Evolutionary conservation across 2,888 invertebrate species (phyloP).

Genomic region (Cerceris rybyensis): DNA sequence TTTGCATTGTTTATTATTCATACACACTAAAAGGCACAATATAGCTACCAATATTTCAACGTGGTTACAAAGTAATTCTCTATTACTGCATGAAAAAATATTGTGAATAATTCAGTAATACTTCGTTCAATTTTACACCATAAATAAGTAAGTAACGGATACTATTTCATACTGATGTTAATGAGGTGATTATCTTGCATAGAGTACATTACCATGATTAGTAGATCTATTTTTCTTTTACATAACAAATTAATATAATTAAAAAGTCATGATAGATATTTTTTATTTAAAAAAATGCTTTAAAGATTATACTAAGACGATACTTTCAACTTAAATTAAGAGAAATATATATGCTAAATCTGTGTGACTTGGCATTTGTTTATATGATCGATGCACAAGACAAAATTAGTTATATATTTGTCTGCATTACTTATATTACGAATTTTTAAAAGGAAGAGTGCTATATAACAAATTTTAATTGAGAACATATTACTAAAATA

Average conservation of each 20-base stretch:
- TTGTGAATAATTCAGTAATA: slow-evolving; percentile 66
- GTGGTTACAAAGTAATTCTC: slow-evolving; percentile 77
- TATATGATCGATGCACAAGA: slow-evolving; percentile 20
- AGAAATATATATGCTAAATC: slow-evolving; percentile 38
- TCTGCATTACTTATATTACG: slow-evolving; percentile 16
- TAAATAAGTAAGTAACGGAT: slow-evolving; percentile 54
- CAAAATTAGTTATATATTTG: slow-evolving; percentile 16
- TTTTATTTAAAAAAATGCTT: slow-evolving; percentile 30
- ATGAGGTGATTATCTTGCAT: slow-evolving; percentile 33
- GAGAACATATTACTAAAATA: slow-evolving; percentile 15
- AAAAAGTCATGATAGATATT: slow-evolving; percentile 24
- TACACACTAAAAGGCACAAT: slow-evolving; percentile 81
- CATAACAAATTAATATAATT: slow-evolving; percentile 50
- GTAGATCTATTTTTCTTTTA: slow-evolving; percentile 48
- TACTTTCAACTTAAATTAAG: background rate
- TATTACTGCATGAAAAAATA: slow-evolving; percentile 65
- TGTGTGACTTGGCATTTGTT: slow-evolving; percentile 32
- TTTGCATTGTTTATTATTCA: slow-evolving; percentile 77
- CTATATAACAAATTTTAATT: slow-evolving; percentile 5
- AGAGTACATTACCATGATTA: slow-evolving; percentile 37
- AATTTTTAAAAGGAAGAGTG: slow-evolving; percentile 22
- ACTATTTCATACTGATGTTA: slow-evolving; percentile 40
- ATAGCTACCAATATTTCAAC: slow-evolving; percentile 80
- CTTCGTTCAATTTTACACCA: slow-evolving; percentile 59
- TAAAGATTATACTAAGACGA: slow-evolving; percentile 21